Conservation (phyloP, 2,113 vertebrate genomes). For the Oplegnathus fasciatus region DNA sequence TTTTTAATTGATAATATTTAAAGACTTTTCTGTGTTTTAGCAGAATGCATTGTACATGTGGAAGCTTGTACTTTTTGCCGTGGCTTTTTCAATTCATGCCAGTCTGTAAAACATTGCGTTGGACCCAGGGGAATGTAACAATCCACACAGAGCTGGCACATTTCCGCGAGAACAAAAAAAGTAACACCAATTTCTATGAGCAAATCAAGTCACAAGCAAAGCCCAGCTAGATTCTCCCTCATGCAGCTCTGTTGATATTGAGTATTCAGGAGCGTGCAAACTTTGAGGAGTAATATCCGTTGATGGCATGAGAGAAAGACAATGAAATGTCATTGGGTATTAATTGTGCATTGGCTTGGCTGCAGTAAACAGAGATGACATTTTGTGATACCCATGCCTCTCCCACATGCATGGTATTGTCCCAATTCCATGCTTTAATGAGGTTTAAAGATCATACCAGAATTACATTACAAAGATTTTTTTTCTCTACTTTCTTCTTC, state of each 20-base stretch:
- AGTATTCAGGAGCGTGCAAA: conserved; percentile 61
- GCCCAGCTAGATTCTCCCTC: conserved; percentile 25
- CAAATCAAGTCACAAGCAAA: conserved; percentile 54
- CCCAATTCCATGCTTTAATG: conserved; percentile 54
- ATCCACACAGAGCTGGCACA: conserved; percentile 11
- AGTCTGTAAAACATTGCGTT: background rate
- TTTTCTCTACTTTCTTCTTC: background rate
- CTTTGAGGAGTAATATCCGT: conserved; percentile 72
- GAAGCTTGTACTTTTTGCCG: background rate
- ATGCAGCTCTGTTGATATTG: conserved; percentile 46
- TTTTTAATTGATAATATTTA: background rate
- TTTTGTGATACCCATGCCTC: conserved; percentile 66
- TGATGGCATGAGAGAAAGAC: conserved; percentile 59
- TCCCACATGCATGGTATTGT: conserved; percentile 44
- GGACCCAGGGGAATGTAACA: conserved; percentile 17
- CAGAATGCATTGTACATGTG: background rate
- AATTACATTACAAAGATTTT: conserved; percentile 17
- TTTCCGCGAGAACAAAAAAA: conserved; percentile 56
- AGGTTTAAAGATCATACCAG: conserved; percentile 52
- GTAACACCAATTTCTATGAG: conserved; percentile 24
- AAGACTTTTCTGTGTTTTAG: background rate
- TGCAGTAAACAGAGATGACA: conserved; percentile 78
- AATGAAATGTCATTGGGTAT: conserved; percentile 79
- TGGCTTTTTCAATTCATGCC: background rate
- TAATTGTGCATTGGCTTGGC: conserved; percentile 75